These are phyloP conservation scores for Salvelinus sp. DNA, from an alignment of 2,113 vertebrate species.

Conservation along the genomic window DNA sequence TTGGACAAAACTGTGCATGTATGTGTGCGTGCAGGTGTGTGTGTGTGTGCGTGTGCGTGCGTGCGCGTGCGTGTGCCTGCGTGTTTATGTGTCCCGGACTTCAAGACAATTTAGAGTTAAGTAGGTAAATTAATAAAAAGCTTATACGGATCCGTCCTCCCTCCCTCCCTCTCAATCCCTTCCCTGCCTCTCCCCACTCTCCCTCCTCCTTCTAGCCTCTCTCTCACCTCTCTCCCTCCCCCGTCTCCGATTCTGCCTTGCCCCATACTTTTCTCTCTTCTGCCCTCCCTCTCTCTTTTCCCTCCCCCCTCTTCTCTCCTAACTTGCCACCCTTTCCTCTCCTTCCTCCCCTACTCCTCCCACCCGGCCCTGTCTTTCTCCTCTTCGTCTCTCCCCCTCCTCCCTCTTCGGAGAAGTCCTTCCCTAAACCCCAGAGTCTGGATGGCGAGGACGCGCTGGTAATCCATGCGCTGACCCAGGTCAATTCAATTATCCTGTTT, in stretches of 20 bases:
- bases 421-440: conserved; percentile 69
- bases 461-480: conserved; percentile 79
- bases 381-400: conserved; percentile 8
- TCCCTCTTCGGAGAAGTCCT: conserved; percentile 55
- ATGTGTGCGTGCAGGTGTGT: conserved; percentile 9
- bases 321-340: conserved; percentile 6
- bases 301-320: neutral
- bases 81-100: conserved; percentile 26
- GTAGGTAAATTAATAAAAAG: conserved; percentile 42
- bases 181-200: conserved; percentile 35
- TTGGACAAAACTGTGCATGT: neutral
- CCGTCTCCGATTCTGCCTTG: neutral
- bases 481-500: conserved; percentile 86
- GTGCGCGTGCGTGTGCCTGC: conserved; percentile 17
- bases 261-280: too few relatives aligned
- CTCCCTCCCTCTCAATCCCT: conserved; percentile 29
- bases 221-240: neutral
- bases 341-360: conserved; percentile 1
- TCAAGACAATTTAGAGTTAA: conserved; percentile 32
- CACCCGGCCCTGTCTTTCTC: too few relatives aligned
- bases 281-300: neutral
- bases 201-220: conserved; percentile 8
- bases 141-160: conserved; percentile 27
- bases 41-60: conserved; percentile 11
- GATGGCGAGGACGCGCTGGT: conserved; percentile 68